Evolutionary conservation across 2,113 vertebrate species (phyloP).

Genomic region (Vulpes ferrilata): DNA sequence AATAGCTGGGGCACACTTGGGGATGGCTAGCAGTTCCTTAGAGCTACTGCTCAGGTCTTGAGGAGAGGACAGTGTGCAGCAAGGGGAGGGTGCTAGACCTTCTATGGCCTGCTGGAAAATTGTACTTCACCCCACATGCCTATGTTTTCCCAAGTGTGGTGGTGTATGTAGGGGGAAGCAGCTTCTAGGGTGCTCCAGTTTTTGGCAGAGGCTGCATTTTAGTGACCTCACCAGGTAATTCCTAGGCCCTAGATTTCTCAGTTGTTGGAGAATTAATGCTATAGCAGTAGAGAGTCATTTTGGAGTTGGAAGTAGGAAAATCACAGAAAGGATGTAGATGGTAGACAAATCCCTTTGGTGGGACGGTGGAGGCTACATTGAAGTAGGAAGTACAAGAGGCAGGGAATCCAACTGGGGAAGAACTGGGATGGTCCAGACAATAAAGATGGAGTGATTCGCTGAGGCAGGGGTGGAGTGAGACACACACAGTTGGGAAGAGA

Average conservation of each 20-base stretch:
- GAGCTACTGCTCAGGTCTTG: not conserved
- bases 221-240: not conserved
- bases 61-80: not conserved
- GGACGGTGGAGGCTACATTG: not conserved
- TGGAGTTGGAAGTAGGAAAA: not conserved
- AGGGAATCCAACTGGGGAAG: not conserved
- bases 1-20: not conserved
- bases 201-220: not conserved
- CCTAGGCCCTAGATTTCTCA: not conserved
- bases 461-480: not conserved
- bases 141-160: not conserved
- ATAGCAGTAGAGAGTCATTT: not conserved
- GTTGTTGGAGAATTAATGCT: not conserved
- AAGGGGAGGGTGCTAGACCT: not conserved
- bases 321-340: not conserved
- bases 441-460: not conserved
- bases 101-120: not conserved
- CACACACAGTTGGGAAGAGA: fast-evolving
- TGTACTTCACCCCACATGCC: not conserved
- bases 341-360: not conserved
- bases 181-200: not conserved
- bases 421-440: not conserved
- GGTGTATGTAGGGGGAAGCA: fast-evolving
- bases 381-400: not conserved
- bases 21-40: no score